These are phyloP conservation scores for Hemicentrotus pulcherrimus DNA, from an alignment of 35 echinoderm and acorn worm genomes.

Conservation along the genomic window DNA sequence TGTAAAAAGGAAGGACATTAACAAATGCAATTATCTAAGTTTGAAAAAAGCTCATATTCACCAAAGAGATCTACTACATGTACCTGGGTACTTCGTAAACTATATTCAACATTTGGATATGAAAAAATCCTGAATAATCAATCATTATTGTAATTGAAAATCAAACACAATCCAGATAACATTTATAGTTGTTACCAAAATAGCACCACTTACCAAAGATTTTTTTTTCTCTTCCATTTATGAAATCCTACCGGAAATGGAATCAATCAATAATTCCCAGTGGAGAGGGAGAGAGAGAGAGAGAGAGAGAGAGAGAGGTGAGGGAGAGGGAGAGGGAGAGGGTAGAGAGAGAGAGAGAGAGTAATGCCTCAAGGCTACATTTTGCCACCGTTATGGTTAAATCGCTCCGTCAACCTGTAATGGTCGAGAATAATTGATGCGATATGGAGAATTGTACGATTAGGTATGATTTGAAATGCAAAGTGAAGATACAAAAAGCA, in stretches of 20 bases:
- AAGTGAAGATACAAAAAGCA: background rate
- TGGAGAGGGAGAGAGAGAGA: background rate
- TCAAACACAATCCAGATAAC: background rate
- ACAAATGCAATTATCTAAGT: too few relatives aligned
- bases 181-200: background rate
- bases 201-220: background rate
- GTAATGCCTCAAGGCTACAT: background rate
- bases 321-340: background rate
- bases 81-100: too few relatives aligned
- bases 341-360: background rate
- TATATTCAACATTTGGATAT: too few relatives aligned
- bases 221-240: background rate
- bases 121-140: too few relatives aligned
- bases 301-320: background rate
- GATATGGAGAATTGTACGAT: background rate
- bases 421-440: background rate
- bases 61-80: too few relatives aligned
- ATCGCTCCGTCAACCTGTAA: background rate
- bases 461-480: background rate
- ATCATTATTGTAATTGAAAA: background rate
- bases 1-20: too few relatives aligned
- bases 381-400: background rate
- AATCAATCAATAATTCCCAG: slow-evolving; percentile 18
- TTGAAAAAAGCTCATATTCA: too few relatives aligned
- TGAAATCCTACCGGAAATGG: background rate